These are phyloP conservation scores for Eueides isabella DNA, from an alignment of 1,140 invertebrate genomes.

Conservation along the genomic window DNA sequence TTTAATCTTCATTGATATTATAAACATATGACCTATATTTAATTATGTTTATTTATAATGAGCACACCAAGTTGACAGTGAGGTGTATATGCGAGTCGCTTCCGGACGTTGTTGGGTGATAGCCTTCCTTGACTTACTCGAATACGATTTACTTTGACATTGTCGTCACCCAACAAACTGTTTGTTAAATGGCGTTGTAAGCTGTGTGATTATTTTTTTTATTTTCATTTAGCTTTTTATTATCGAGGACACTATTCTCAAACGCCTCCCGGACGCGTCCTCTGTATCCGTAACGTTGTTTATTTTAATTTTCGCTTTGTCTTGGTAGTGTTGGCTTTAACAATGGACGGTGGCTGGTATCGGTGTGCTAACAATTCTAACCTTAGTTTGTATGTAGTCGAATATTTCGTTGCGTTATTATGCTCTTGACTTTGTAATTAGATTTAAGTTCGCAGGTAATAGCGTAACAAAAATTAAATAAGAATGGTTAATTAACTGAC, in stretches of 20 bases:
- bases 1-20: too few species aligned
- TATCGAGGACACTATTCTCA: slow-evolving; percentile 51
- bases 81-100: slow-evolving; percentile 71
- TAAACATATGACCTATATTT: background rate
- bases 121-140: slow-evolving; percentile 40
- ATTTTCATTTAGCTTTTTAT: slow-evolving; percentile 69
- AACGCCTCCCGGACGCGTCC: slow-evolving; percentile 78
- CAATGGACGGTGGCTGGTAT: slow-evolving; percentile 72
- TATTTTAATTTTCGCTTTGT: slow-evolving; percentile 79
- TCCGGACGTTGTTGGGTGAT: slow-evolving; percentile 70
- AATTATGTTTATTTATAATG: background rate
- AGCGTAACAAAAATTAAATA: slow-evolving; percentile 43
- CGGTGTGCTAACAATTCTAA: slow-evolving; percentile 81
- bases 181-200: slow-evolving; percentile 76
- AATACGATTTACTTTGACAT: slow-evolving; percentile 49
- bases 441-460: slow-evolving; percentile 56
- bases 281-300: slow-evolving; percentile 80
- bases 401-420: slow-evolving; percentile 65
- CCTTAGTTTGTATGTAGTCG: slow-evolving; percentile 57
- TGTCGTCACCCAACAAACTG: slow-evolving; percentile 75
- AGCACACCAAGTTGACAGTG: background rate
- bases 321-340: slow-evolving; percentile 81
- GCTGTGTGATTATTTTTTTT: slow-evolving; percentile 75
- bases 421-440: slow-evolving; percentile 52
- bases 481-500: slow-evolving; percentile 32